Evolutionary conservation across 1,140 invertebrate species (phyloP), one percentile per base, ranked within the genome.

Genomic region (Drosophila pallidifrons): DNA sequence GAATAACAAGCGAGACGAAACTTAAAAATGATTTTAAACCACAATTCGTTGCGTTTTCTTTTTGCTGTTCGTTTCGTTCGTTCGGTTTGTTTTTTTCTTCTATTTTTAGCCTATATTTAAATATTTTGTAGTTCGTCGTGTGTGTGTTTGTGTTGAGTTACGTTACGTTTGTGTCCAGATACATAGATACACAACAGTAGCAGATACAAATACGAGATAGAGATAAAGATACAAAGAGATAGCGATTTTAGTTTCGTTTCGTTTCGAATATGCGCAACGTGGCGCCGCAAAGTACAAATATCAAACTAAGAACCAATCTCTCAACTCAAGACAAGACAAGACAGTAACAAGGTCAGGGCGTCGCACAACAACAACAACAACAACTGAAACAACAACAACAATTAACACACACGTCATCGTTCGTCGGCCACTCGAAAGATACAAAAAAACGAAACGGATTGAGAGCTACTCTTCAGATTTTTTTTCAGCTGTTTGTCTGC

Each of bases 321-420:
- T 28, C 38, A 57, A 49, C 38, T 25, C 20, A 25, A 32, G 30
- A 0, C 30, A 32, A 64, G 35, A 38, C 35, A 38, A 10, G 74
- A 49, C 80, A 73, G 83, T 88, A 88, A 89, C 83, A 88, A 88
- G 83, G 83, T 88, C 83, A 89, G 85, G 83, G 83, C 73, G 68
- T 60, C 75, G 67, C 60, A 68, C 59, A 61, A 66, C 67, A 75
- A 49, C 49, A 49, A 57, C 49, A 51, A 51, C 47, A 79, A 57
- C 77, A 63, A n/a, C n/a, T n/a, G n/a, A n/a, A 61, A 66, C 67
- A 75, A 49, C 49, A 49, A 71, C 57, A 47, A 52, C 54, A 54
- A 61, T 83, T 68, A 85, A 81, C 68, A 78, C 68, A 78, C 77
- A 71, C 85, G 77, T 88, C 80, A 88, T 79, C 61, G 54, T 57